Evolutionary conservation across 2,888 invertebrate genomes (phyloP).

Genomic region (Oasisia sp.): DNA sequence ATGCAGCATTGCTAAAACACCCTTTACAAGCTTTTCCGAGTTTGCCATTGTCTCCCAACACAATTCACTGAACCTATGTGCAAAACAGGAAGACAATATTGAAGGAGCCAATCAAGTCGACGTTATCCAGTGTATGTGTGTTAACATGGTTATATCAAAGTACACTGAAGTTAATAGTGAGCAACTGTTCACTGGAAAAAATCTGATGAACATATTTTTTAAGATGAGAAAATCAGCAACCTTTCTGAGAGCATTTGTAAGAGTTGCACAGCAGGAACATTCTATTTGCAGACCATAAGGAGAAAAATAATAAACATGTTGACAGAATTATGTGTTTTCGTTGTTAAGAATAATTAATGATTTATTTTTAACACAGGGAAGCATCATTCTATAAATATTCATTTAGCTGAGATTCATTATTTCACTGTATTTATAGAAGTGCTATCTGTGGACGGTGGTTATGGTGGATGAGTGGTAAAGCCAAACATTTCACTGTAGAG

Average conservation of each 20-base stretch:
- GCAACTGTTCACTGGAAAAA: not conserved
- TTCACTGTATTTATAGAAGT: not conserved
- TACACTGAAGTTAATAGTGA: not conserved
- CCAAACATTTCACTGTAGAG: not conserved
- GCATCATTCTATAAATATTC: not conserved
- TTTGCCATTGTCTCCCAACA: not conserved
- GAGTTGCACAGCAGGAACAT: not conserved
- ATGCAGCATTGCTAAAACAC: not conserved
- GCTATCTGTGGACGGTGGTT: not conserved
- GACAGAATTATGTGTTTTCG: not conserved
- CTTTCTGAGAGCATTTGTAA: not conserved
- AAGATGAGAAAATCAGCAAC: not conserved
- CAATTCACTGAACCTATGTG: not conserved
- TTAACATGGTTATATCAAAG: not conserved
- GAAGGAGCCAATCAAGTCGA: not conserved
- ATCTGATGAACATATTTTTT: not conserved
- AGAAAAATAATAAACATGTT: not conserved
- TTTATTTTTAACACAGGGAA: not conserved
- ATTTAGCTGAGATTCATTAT: not conserved
- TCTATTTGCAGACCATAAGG: not conserved
- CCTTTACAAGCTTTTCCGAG: not conserved
- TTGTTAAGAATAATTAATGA: not conserved
- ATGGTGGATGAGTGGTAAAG: not conserved
- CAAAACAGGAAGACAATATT: not conserved
- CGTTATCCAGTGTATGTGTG: not conserved